Percentiles rank a stretch among this genome's conserved stretches.
Evolutionary conservation across 2,797 vertebrate genomes (phyloP).

Genomic region (Trachops cirrhosus): DNA sequence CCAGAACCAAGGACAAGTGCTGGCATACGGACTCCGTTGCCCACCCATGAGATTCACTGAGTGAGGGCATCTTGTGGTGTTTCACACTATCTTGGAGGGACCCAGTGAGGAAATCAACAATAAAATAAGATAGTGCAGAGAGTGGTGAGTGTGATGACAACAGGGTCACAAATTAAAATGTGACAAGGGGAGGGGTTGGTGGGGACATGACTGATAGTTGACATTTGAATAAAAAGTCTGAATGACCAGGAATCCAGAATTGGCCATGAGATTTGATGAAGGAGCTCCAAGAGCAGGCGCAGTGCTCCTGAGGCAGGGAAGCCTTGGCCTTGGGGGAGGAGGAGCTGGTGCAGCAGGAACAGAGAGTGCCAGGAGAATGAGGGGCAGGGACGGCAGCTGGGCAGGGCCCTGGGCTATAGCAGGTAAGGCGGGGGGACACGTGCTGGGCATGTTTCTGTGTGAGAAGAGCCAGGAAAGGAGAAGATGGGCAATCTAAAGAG

Average conservation of each 20-base stretch:
- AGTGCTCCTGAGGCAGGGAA: neutral
- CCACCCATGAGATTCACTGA: no score
- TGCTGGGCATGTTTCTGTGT: neutral
- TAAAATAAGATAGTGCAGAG: neutral
- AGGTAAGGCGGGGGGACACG: neutral
- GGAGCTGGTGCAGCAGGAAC: neutral
- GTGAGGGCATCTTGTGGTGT: neutral
- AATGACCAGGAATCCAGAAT: neutral
- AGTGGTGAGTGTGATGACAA: neutral
- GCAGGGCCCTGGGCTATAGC: neutral
- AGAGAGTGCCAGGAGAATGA: fast-evolving
- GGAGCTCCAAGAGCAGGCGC: neutral
- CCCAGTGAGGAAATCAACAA: neutral
- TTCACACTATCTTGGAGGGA: neutral
- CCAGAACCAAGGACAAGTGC: neutral
- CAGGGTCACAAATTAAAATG: neutral
- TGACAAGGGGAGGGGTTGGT: neutral
- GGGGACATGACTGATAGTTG: no score
- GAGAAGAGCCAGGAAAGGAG: neutral
- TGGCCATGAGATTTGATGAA: neutral
- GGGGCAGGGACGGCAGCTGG: fast-evolving
- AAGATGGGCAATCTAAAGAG: no score
- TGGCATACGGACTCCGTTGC: neutral
- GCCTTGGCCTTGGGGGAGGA: neutral
- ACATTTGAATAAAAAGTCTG: neutral